Percentiles rank a stretch among this genome's conserved stretches.
phyloP scores from a whole-genome alignment of 1,140 invertebrate genomes.

The Pseudobourletiella spinata region DNA sequence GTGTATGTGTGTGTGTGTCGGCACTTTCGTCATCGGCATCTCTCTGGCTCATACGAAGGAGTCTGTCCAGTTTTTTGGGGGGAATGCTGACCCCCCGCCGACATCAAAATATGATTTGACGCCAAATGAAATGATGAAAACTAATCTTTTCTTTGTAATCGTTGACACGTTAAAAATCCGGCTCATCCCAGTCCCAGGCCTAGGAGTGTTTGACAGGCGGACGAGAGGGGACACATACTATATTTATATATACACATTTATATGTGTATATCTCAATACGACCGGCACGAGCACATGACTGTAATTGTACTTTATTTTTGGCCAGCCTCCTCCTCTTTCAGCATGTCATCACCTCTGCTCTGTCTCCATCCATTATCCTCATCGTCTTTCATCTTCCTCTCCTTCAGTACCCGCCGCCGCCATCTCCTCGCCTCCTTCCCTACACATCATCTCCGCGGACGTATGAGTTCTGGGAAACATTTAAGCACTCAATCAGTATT shows the following conservation, averaged over 20 bases:
- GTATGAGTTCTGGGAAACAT: no score
- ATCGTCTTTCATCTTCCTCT: neutral
- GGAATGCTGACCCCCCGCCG: slow-evolving; percentile 24
- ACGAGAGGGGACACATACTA: no score
- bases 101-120: slow-evolving; percentile 28
- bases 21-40: slow-evolving; percentile 1
- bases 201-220: neutral
- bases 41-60: slow-evolving; percentile 22
- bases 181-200: no score
- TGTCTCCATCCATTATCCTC: slow-evolving; percentile 10
- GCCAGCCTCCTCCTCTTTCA: slow-evolving; percentile 19
- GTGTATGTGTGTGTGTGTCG: neutral
- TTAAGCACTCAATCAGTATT: no score
- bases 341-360: slow-evolving; percentile 28
- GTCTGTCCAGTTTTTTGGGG: slow-evolving; percentile 28
- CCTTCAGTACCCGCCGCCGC: neutral
- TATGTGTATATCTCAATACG: no score
- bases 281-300: neutral
- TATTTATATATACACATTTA: no score
- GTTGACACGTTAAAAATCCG: no score
- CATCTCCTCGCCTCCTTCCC: neutral
- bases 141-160: slow-evolving; percentile 26
- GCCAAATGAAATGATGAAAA: slow-evolving; percentile 33
- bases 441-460: no score
- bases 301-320: slow-evolving; percentile 7